phyloP scores from a whole-genome alignment of 2,797 vertebrate species.

The Trichosurus vulpecula region DNA sequence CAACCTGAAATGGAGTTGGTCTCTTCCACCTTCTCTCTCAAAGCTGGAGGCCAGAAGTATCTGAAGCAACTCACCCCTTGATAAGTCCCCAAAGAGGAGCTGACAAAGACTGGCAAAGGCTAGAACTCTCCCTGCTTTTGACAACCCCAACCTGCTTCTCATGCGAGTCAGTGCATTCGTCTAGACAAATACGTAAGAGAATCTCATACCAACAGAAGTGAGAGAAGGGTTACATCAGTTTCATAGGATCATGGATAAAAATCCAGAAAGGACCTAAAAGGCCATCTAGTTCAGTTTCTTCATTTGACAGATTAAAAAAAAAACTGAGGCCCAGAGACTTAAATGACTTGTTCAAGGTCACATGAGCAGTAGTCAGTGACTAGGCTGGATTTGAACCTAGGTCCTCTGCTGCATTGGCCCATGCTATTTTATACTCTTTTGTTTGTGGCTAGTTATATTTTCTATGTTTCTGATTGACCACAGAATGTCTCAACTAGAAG shows the following conservation, averaged over 20 bases:
- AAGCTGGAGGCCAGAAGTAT: not conserved
- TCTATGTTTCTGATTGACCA: constrained; percentile 53
- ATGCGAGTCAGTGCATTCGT: not conserved
- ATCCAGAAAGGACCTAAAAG: not conserved
- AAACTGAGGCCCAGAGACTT: not conserved
- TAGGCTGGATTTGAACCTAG: not conserved
- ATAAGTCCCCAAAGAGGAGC: not conserved
- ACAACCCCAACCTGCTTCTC: not conserved
- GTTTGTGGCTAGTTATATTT: constrained; percentile 47
- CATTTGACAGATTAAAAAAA: not conserved
- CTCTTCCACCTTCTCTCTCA: not conserved
- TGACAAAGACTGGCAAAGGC: not conserved
- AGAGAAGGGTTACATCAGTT: not conserved
- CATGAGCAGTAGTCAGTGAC: not conserved
- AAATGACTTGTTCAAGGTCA: not conserved
- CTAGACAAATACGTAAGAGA: not conserved
- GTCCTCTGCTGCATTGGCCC: constrained; percentile 40
- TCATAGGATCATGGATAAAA: not conserved
- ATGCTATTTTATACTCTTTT: constrained; percentile 67
- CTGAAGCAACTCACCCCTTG: not conserved
- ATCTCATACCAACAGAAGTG: not conserved
- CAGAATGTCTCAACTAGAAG: not conserved
- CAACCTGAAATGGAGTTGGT: too few species aligned
- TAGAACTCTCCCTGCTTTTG: not conserved
- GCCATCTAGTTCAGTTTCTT: not conserved